Percentiles rank a stretch among this genome's conserved stretches.
phyloP scores from a whole-genome alignment of 2,113 vertebrate species.

The Chaetops frenatus region DNA sequence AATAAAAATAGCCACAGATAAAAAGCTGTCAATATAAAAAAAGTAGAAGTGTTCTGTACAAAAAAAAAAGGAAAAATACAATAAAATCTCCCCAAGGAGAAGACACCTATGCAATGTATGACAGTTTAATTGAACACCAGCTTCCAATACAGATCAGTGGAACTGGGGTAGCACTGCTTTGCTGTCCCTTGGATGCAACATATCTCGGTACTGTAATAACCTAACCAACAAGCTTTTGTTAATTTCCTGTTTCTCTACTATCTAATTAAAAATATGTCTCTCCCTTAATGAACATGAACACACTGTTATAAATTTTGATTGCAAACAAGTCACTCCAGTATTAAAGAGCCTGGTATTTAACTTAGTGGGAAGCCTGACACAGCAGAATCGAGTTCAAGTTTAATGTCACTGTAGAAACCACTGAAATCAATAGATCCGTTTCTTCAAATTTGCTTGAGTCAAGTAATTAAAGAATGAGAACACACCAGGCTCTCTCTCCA shows the following conservation, averaged over 20 bases:
- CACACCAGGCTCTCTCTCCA: accelerated
- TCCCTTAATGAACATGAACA: background rate
- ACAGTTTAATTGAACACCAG: background rate
- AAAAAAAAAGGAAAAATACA: background rate
- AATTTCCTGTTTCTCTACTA: constrained; percentile 45
- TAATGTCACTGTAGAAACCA: background rate
- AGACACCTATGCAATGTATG: background rate
- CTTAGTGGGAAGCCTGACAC: background rate
- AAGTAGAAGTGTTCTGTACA: background rate
- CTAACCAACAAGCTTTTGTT: background rate
- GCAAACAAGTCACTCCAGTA: background rate
- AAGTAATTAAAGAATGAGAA: background rate
- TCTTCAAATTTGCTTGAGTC: background rate
- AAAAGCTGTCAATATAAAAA: background rate
- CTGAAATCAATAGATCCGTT: background rate
- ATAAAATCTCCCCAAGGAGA: background rate
- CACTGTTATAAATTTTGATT: background rate
- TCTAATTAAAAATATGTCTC: constrained; percentile 22
- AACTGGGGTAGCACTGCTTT: background rate
- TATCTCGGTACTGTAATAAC: background rate
- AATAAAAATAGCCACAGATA: background rate
- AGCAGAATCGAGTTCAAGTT: background rate
- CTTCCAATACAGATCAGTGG: background rate
- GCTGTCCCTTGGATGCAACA: background rate
- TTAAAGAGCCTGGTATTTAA: background rate